phyloP scores from a whole-genome alignment of 2,888 invertebrate species.

The Galerucella nymphaeae region DNA sequence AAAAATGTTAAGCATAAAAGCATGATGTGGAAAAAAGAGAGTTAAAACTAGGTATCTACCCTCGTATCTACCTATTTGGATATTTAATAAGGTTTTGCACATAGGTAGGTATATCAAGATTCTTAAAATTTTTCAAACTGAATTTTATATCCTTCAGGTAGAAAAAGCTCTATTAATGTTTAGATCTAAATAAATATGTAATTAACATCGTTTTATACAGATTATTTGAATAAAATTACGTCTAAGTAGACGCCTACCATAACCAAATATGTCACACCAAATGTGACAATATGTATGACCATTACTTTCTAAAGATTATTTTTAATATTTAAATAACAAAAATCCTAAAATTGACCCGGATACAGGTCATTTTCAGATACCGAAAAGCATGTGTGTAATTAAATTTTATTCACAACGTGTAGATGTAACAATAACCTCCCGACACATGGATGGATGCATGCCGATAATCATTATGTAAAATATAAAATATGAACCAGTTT shows the following conservation, averaged over 20 bases:
- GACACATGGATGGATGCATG: constrained; percentile 28
- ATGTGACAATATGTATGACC: neutral
- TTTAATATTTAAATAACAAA: neutral
- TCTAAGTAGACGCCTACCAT: neutral
- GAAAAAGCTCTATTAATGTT: no score
- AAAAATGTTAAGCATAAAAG: no score
- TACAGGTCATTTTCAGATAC: constrained; percentile 16
- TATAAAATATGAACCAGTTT: neutral
- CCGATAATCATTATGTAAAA: constrained; percentile 13
- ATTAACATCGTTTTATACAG: neutral
- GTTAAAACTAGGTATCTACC: no score
- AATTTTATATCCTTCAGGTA: no score
- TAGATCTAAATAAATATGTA: no score
- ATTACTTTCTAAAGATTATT: neutral
- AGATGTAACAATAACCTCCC: constrained; percentile 25
- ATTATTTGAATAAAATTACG: neutral
- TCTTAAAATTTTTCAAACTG: no score
- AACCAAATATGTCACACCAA: neutral
- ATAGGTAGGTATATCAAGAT: no score
- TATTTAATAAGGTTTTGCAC: no score
- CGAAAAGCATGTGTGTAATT: constrained; percentile 24
- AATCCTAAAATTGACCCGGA: constrained; percentile 1
- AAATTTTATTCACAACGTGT: constrained; percentile 26
- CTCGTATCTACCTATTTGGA: no score
- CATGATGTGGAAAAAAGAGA: no score